A percentile compares a stretch with the other conserved stretches of the same genome.
These are phyloP conservation scores for Tryphoninae sp. DNA, from an alignment of 2,888 invertebrate species.

Conservation along the genomic window DNA sequence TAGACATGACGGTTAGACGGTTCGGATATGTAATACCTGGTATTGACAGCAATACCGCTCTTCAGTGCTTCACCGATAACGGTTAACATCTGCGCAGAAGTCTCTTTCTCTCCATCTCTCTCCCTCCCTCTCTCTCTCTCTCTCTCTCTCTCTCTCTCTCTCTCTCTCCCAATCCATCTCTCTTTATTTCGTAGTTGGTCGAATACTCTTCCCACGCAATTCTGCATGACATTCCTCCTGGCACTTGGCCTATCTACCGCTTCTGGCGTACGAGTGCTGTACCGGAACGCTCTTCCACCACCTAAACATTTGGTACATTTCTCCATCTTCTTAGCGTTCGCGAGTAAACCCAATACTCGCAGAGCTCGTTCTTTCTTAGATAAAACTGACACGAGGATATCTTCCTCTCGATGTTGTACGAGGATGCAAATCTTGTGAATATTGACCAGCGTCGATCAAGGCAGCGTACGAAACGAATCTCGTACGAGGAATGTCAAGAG, in stretches of 20 bases:
- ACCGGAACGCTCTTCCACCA: slow-evolving; percentile 31
- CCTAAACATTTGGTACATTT: slow-evolving; percentile 7
- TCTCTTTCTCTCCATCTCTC: slow-evolving; percentile 2
- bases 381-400: slow-evolving; percentile 32
- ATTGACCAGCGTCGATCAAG: slow-evolving; percentile 22
- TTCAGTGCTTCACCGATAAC: slow-evolving; percentile 53
- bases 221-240: slow-evolving; percentile 66
- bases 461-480: slow-evolving; percentile 9
- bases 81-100: slow-evolving; percentile 40
- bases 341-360: neutral
- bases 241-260: slow-evolving; percentile 60
- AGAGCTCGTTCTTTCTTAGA: slow-evolving; percentile 12
- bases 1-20: slow-evolving; percentile 19
- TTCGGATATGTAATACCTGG: slow-evolving; percentile 49
- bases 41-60: slow-evolving; percentile 52
- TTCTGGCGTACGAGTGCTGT: slow-evolving; percentile 45
- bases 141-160: slow-evolving; percentile 38
- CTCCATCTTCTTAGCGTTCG: slow-evolving; percentile 26
- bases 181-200: slow-evolving; percentile 49
- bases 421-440: slow-evolving; percentile 55
- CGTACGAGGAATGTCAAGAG: slow-evolving; percentile 27
- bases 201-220: slow-evolving; percentile 70
- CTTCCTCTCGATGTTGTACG: slow-evolving; percentile 56
- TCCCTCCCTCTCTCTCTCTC: slow-evolving; percentile 42
- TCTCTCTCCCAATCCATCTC: slow-evolving; percentile 35